These are phyloP conservation scores for Pipistrellus pipistrellus DNA, from an alignment of 2,797 vertebrate species.

Conservation along the genomic window DNA sequence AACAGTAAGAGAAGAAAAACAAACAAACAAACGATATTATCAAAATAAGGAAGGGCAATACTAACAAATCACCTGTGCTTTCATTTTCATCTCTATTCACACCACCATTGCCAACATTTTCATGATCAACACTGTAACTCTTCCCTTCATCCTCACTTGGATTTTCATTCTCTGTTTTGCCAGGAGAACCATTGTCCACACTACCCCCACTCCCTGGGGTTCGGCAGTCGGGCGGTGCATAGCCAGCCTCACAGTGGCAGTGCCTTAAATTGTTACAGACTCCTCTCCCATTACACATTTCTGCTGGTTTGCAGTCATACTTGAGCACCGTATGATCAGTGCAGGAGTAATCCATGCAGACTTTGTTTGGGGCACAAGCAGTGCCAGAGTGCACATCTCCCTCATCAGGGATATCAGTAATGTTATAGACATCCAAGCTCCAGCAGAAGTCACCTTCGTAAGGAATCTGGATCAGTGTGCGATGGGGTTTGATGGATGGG, in stretches of 20 bases:
- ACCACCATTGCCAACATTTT: not conserved
- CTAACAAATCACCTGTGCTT: too few species aligned
- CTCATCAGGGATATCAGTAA: rapidly evolving
- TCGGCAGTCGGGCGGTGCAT: slow-evolving; percentile 75
- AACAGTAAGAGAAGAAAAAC: too few species aligned
- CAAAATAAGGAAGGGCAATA: too few species aligned
- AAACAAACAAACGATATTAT: too few species aligned
- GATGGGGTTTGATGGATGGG: rapidly evolving
- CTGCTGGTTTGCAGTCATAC: rapidly evolving
- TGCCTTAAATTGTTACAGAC: slow-evolving; percentile 81
- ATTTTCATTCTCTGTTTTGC: rapidly evolving
- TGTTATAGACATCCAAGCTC: not conserved
- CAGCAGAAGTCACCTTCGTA: slow-evolving; percentile 53
- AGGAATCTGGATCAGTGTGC: not conserved
- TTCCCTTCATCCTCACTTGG: rapidly evolving
- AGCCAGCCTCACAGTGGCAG: slow-evolving; percentile 82
- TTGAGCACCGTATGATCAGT: rapidly evolving
- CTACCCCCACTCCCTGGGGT: slow-evolving; percentile 75
- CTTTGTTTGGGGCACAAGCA: not conserved
- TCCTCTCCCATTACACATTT: slow-evolving; percentile 55
- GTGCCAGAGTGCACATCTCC: not conserved
- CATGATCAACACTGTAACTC: not conserved
- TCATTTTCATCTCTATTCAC: not conserved
- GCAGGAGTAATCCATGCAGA: slow-evolving; percentile 53
- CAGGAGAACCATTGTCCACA: slow-evolving; percentile 70